A percentile compares a stretch with the other conserved stretches of the same genome.
These are phyloP conservation scores for Struthidea cinerea DNA, from an alignment of 2,113 vertebrate species.

Conservation along the genomic window DNA sequence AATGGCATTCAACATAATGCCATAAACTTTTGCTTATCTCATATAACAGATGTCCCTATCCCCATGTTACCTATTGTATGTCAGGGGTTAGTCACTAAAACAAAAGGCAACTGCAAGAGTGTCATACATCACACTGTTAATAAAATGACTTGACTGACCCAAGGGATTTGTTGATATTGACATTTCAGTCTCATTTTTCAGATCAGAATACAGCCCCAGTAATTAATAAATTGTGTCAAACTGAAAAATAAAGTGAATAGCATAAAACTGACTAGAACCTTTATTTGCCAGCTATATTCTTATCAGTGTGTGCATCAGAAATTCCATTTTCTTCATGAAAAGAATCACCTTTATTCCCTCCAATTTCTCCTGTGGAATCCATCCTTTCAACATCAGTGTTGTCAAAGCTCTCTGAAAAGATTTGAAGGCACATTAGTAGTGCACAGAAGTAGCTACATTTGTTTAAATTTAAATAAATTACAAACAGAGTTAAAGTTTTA, in stretches of 20 bases:
- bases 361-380: not conserved
- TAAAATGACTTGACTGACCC: not conserved
- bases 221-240: not conserved
- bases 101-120: not conserved
- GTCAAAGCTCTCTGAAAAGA: conserved; percentile 5
- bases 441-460: not conserved
- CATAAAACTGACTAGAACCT: not conserved
- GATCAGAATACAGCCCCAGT: not conserved
- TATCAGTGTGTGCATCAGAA: not conserved
- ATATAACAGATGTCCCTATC: conserved; percentile 28
- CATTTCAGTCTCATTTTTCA: conserved; percentile 24
- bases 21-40: conserved; percentile 31
- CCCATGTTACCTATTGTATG: not conserved
- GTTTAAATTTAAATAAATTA: not conserved
- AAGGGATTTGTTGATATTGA: conserved; percentile 29
- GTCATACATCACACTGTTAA: not conserved
- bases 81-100: conserved; percentile 14
- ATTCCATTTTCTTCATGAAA: not conserved
- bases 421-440: not conserved
- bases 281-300: conserved; percentile 22
- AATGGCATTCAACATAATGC: conserved; percentile 29
- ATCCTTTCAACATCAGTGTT: not conserved
- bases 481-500: not conserved
- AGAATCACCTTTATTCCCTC: not conserved
- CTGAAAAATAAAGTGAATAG: conserved; percentile 6